Conservation (phyloP, 2,797 vertebrate species). For the Labroides dimidiatus region DNA sequence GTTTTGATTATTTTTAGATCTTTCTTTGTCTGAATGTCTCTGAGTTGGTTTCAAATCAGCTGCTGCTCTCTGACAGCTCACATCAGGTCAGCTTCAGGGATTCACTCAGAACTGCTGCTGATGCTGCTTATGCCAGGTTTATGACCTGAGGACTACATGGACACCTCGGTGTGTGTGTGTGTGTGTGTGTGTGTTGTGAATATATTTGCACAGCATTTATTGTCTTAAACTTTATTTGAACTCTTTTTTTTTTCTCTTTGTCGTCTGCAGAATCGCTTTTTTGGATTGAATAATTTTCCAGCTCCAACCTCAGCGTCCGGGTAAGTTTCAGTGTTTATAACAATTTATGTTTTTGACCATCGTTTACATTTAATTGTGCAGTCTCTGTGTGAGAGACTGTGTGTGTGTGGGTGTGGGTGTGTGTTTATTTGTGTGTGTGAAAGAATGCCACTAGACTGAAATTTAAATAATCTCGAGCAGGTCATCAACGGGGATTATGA, state of each 20-base stretch:
- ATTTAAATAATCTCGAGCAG: slow-evolving; percentile 8
- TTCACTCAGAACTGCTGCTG: no score
- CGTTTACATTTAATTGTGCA: neutral
- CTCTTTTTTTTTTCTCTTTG: slow-evolving; percentile 44
- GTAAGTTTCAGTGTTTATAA: slow-evolving; percentile 20
- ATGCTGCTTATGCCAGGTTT: no score
- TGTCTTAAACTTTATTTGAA: slow-evolving; percentile 18
- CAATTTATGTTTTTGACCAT: slow-evolving; percentile 15
- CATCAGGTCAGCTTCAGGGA: no score
- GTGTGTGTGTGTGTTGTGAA: slow-evolving; percentile 3
- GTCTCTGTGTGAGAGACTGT: no score
- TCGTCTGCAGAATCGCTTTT: slow-evolving; percentile 50
- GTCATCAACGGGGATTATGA: neutral
- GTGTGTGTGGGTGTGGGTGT: neutral
- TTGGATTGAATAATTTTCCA: slow-evolving; percentile 10
- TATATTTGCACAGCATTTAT: slow-evolving; percentile 7
- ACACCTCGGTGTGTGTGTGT: neutral
- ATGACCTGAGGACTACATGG: neutral
- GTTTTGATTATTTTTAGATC: no score
- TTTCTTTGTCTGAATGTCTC: no score
- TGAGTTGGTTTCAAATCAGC: no score
- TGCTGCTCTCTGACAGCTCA: no score
- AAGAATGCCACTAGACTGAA: neutral
- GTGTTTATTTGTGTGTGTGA: slow-evolving; percentile 5
- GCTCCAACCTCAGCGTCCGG: slow-evolving; percentile 23